These are phyloP conservation scores for Psittacara wagleri DNA, from an alignment of 2,113 vertebrate genomes.

Conservation along the genomic window DNA sequence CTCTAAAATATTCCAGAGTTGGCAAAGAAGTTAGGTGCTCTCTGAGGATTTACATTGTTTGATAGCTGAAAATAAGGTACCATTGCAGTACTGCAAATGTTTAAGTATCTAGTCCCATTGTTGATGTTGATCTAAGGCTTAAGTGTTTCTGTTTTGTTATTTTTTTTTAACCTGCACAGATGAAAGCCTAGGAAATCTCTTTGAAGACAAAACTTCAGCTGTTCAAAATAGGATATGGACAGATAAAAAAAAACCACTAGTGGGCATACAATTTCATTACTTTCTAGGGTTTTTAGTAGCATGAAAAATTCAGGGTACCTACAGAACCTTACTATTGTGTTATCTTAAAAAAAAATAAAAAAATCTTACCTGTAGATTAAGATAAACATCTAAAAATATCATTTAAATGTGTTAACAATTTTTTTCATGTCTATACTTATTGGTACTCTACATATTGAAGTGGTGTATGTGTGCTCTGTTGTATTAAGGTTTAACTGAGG, in stretches of 20 bases:
- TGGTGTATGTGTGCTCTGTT: neutral
- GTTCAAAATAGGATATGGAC: neutral
- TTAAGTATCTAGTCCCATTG: neutral
- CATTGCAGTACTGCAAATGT: rapidly evolving
- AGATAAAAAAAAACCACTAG: neutral
- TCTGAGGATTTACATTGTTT: neutral
- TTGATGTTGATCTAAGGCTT: neutral
- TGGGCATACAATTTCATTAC: neutral
- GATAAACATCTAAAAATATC: neutral
- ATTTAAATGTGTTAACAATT: neutral
- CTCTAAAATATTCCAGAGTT: neutral
- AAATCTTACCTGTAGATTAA: neutral
- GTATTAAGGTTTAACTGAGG: neutral
- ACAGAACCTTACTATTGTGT: neutral
- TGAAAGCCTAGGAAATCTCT: neutral
- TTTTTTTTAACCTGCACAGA: neutral
- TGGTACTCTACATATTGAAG: neutral
- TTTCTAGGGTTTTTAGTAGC: neutral
- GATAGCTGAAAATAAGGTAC: neutral
- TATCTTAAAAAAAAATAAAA: neutral
- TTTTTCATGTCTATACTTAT: neutral
- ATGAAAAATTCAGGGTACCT: neutral
- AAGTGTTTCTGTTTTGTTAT: neutral
- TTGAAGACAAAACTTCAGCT: neutral
- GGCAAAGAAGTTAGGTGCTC: neutral